Evolutionary conservation across 2,888 invertebrate species (phyloP).

Genomic region (Masnerella sp.): DNA sequence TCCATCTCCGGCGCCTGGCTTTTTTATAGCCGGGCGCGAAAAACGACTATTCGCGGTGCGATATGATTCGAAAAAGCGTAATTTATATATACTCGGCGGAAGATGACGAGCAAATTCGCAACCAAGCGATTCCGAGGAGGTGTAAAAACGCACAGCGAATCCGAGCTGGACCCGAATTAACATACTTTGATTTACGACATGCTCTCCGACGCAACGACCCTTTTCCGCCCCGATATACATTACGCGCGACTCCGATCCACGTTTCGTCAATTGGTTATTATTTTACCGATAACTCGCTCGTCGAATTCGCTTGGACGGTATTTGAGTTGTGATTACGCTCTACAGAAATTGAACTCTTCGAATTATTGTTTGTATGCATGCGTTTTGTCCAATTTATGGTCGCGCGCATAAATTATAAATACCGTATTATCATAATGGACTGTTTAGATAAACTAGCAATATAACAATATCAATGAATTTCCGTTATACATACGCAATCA

Average conservation of each 20-base stretch:
- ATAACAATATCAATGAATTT: too few species aligned
- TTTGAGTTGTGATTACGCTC: too few species aligned
- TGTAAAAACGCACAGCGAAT: slow-evolving; percentile 41
- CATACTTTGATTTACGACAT: slow-evolving; percentile 46
- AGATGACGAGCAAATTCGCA: slow-evolving; percentile 46
- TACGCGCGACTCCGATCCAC: slow-evolving; percentile 3
- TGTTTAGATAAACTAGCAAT: too few species aligned
- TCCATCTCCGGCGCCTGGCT: slow-evolving; percentile 2
- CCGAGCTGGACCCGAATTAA: slow-evolving; percentile 37
- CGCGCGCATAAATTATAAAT: too few species aligned
- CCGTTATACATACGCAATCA: too few species aligned
- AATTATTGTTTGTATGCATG: too few species aligned
- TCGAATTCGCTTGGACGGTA: neutral
- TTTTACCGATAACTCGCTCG: neutral
- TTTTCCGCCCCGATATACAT: slow-evolving; percentile 10
- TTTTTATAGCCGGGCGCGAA: slow-evolving; percentile 1
- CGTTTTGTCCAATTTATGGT: too few species aligned
- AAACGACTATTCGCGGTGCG: slow-evolving; percentile 6
- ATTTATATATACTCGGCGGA: slow-evolving; percentile 36
- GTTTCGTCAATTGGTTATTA: slow-evolving; percentile 5
- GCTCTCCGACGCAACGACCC: slow-evolving; percentile 16
- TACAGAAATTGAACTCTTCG: too few species aligned
- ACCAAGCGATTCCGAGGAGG: slow-evolving; percentile 33
- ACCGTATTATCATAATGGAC: too few species aligned
- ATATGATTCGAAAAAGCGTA: slow-evolving; percentile 44